Base-by-base conservation (phyloP, 2,888 invertebrate species). In the Acleris emargana region DNA sequence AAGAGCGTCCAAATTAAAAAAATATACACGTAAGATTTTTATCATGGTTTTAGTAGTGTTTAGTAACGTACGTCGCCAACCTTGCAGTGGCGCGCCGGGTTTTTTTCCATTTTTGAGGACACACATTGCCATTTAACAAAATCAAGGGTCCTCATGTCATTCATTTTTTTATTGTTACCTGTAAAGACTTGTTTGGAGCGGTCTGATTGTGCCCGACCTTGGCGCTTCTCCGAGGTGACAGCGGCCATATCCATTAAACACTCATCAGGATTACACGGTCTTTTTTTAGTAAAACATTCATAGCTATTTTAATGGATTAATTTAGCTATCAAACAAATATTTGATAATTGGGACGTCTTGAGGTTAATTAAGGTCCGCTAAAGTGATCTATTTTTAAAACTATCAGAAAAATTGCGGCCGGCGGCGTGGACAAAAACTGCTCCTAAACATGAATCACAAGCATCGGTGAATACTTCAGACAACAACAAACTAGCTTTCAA, bases 121-220 rank as follows among this genome's bases (percentile, higher is more conserved):
- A 83, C 78, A 77, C 80, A 76, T 76, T 80, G 82, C 82, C 84
- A 85, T 84, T 86, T 84, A 84, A 79, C 79, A 74, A 80, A 81
- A 81, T 84, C 84, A 80, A 82, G 82, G 79, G 78, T 76, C 76
- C 76, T 76, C 73, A 73, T 72, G 69, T 75, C 71, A 71, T 71
- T 77, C 78, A 79, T 76, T 78, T 82, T 83, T 82, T 82, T 81
- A 79, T 73, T 68, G 69, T 71, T 72, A 70, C 71, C 69, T 69
- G 71, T 58, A 52, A 47, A 58, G 62, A 67, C 50, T 55, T 49
- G 64, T 60, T 51, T 55, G 58, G 58, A 49, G 43, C 59, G 60
- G 51, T 17, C 55, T 59, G 53, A 54, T 42, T 61, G 60, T 51
- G 49, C 50, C 16, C 22, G 51, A 61, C 66, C 66, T 66, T 66